Base-by-base conservation (phyloP, 2,888 invertebrate genomes). In the Hylaea fasciaria region DNA sequence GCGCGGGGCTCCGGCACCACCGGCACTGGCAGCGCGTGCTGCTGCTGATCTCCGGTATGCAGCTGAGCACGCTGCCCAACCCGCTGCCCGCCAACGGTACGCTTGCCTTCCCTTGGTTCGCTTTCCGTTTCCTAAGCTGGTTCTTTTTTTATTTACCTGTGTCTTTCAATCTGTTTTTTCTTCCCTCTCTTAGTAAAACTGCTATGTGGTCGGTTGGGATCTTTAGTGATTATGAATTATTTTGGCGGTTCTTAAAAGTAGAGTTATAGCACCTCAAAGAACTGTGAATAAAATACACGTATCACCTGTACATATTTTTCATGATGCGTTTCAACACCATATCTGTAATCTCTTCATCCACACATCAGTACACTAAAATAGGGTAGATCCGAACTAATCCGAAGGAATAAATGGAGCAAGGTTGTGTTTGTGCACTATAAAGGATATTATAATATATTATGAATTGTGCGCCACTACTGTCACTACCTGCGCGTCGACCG, bases 11-110 rank as follows among this genome's bases (percentile, higher is more conserved):
- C 7, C 93, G 95, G 0, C 98, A 97, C 85, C 98, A 98, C 89
- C 94, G 98, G 0, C 98, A 99, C 87, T 99, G 99, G 99, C 98
- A 98, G 87, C 94, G 95, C 67, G 98, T 97, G 39, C 91, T 98
- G 70, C 94, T 94, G 1, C 95, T 96, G 72, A 96, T 98, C 4
- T 95, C 96, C 41, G 97, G 96, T 0, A 91, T 97, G 75, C 95
- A 96, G 68, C 94, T 98, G 60, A 95, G 95, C 57, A 95, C 95
- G 28, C 93, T 96, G 80, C 93, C 94, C 44, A 93, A 94, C 37
- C 95, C 95, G 0, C 82, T 96, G 60, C 96, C 96, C 0, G 93
- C 93, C 12, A 94, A 93, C 72, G 94, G 86, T 85, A 68, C 39
- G 56, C 48, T 50, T 49, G 12, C 16, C 53, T 53, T 48, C 43